phyloP scores from a whole-genome alignment of 2,797 vertebrate species.

The Falco columbarius region DNA sequence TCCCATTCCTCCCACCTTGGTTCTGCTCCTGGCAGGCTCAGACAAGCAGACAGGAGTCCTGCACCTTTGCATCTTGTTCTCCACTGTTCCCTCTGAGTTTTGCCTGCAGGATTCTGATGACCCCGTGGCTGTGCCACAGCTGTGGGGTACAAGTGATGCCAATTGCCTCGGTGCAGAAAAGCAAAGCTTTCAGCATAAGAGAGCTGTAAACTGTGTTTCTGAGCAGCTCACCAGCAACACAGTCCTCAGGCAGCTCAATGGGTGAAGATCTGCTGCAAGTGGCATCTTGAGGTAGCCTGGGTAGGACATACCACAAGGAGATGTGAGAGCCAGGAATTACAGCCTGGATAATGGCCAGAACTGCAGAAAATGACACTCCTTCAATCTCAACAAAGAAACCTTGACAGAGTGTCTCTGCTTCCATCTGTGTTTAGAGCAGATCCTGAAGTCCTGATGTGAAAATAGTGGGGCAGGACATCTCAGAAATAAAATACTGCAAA shows the following conservation, averaged over 20 bases:
- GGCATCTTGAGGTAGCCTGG: background rate
- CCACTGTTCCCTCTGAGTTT: background rate
- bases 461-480: background rate
- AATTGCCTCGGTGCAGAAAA: background rate
- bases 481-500: background rate
- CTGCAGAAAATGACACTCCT: background rate
- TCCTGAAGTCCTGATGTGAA: background rate
- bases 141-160: background rate
- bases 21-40: background rate
- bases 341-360: background rate
- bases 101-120: background rate
- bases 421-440: background rate
- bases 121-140: background rate
- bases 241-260: background rate
- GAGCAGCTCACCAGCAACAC: background rate
- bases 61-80: background rate
- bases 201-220: background rate
- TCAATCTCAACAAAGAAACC: background rate
- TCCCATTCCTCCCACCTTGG: background rate
- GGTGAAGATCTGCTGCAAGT: background rate
- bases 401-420: background rate
- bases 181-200: background rate
- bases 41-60: background rate
- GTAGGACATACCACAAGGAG: background rate
- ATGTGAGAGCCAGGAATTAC: background rate